phyloP scores from a whole-genome alignment of 2,797 vertebrate genomes.

The Hafferia zeledoni region DNA sequence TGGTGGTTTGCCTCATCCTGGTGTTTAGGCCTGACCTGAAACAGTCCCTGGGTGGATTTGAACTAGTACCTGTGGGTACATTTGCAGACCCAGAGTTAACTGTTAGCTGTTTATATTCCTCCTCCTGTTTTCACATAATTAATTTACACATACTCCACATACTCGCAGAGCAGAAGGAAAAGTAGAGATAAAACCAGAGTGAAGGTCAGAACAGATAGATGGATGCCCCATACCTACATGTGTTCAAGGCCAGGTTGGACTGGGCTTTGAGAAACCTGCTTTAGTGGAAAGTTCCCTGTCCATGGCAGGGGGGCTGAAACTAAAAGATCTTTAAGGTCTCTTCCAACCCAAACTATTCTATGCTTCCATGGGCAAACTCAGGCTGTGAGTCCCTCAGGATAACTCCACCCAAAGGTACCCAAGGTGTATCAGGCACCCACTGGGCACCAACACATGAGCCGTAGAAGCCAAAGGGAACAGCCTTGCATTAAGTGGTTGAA shows the following conservation, averaged over 20 bases:
- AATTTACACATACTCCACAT: neutral
- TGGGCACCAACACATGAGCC: neutral
- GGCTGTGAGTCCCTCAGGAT: neutral
- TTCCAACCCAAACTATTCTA: neutral
- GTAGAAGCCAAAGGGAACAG: neutral
- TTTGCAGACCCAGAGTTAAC: neutral
- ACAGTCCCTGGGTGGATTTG: neutral
- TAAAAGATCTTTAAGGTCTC: neutral
- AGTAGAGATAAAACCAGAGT: neutral
- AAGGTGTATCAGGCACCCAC: fast-evolving
- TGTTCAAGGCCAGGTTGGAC: neutral
- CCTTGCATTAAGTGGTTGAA: neutral
- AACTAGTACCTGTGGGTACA: neutral
- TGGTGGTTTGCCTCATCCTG: neutral
- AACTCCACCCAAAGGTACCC: neutral
- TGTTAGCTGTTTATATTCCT: neutral
- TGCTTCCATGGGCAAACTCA: neutral
- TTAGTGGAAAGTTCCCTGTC: neutral
- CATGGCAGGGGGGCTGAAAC: neutral
- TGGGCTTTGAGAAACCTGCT: neutral
- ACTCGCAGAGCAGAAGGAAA: neutral
- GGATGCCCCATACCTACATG: neutral
- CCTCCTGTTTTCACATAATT: neutral
- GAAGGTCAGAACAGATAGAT: neutral
- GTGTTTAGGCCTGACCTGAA: neutral